These are phyloP conservation scores for Acrossocheilus wenchowensis DNA, from an alignment of 2,797 vertebrate genomes.

Conservation along the genomic window DNA sequence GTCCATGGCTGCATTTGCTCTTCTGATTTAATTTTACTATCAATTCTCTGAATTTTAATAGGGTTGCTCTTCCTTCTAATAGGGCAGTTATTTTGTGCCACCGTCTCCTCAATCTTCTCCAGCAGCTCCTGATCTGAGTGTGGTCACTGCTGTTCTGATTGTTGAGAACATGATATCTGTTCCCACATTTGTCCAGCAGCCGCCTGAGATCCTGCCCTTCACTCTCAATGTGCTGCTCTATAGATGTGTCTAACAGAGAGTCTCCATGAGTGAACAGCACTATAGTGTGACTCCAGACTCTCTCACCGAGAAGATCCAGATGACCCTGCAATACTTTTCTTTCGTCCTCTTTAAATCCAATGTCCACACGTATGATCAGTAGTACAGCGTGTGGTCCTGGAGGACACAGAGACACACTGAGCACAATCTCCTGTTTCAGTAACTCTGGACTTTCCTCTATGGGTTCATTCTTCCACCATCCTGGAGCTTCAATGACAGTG, in stretches of 20 bases:
- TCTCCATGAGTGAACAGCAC: not conserved
- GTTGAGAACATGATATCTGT: too few relatives aligned
- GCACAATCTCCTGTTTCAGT: slow-evolving; percentile 15
- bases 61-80: not conserved
- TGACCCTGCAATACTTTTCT: not conserved
- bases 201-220: not conserved
- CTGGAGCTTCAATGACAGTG: slow-evolving; percentile 34
- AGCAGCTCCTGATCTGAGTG: slow-evolving; percentile 23
- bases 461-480: not conserved
- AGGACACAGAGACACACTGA: slow-evolving; percentile 30
- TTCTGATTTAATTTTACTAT: not conserved
- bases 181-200: slow-evolving; percentile 1
- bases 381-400: slow-evolving; percentile 16
- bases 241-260: slow-evolving; percentile 7
- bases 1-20: not conserved
- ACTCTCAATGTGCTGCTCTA: slow-evolving; percentile 18
- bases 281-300: slow-evolving; percentile 24
- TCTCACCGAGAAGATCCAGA: not conserved
- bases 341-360: not conserved
- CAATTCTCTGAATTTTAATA: not conserved
- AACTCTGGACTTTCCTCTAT: not conserved
- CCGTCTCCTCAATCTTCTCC: slow-evolving; percentile 21
- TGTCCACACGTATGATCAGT: not conserved
- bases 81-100: not conserved
- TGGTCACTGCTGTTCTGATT: not conserved